phyloP scores from a whole-genome alignment of 1,140 invertebrate genomes.

The Potamilus streckersoni region DNA sequence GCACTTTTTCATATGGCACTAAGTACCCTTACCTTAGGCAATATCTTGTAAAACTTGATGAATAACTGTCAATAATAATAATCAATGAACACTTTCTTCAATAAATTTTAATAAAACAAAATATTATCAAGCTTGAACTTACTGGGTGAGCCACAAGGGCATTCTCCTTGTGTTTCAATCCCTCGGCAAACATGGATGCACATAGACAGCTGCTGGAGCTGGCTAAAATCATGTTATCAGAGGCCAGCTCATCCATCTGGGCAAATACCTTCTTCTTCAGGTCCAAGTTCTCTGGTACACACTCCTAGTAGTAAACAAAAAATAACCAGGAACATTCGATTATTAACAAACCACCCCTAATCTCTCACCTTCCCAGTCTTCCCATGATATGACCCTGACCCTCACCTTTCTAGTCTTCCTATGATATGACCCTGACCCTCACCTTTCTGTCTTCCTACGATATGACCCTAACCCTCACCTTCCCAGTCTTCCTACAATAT shows the following conservation, averaged over 20 bases:
- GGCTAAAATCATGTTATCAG: slow-evolving; percentile 75
- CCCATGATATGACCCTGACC: too few relatives aligned
- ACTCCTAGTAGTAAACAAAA: slow-evolving; percentile 66
- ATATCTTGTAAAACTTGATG: neutral
- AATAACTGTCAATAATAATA: neutral
- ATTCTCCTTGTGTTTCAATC: slow-evolving; percentile 82
- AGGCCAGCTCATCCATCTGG: slow-evolving; percentile 80
- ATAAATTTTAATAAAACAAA: neutral
- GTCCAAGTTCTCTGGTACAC: slow-evolving; percentile 87
- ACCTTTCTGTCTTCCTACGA: too few relatives aligned
- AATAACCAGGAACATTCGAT: too few relatives aligned
- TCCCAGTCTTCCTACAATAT: too few relatives aligned
- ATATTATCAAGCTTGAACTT: slow-evolving; percentile 47
- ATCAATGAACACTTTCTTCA: neutral
- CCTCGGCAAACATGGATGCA: slow-evolving; percentile 85
- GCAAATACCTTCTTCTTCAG: slow-evolving; percentile 86
- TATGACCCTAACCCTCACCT: too few relatives aligned
- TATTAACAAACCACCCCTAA: too few relatives aligned
- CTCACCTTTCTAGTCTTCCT: too few relatives aligned
- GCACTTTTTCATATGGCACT: too few relatives aligned
- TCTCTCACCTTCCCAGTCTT: too few relatives aligned
- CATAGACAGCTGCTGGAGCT: slow-evolving; percentile 92
- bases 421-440: too few relatives aligned
- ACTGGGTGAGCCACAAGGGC: slow-evolving; percentile 89
- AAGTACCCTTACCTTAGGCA: too few relatives aligned